Base-by-base conservation (phyloP, 2,888 invertebrate species). In the Chelonus formosanus region DNA sequence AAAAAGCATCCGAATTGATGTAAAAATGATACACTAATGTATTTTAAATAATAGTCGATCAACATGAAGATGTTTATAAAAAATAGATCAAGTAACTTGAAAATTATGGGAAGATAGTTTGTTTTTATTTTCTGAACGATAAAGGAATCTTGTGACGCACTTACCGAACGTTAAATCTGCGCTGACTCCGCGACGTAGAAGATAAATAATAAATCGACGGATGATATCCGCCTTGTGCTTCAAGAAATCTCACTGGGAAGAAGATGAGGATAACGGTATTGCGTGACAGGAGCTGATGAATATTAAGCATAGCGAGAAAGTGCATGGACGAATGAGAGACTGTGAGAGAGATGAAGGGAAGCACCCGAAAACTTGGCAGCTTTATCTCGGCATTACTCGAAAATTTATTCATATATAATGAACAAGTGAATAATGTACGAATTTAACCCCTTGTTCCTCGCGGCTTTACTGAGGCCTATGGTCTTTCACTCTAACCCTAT, bases 331-430 rank as follows among this genome's bases (percentile, higher is more conserved):
- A 47, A 56, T 31, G 55, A 57, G 47, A 47, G 45, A 60, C 40
- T 58, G 63, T 43, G 50, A 57, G 50, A 69, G 53, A 66, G 60
- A 67, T 47, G 52, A 54, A 62, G 55, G 35, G 45, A 48, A 20
- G 76, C 76, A 75, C 53, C 79, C 80, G 78, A 82, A 84, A 84
- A 84, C 80, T 84, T 84, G 84, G 83, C 83, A 82, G 84, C 84
- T 84, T 84, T 82, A 84, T 83, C 83, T 82, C 83, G 81, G 80
- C 84, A 84, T 84, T 83, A 81, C 84, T 83, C 81, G 84, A 84
- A 84, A 84, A 84, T 84, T 84, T 84, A 84, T 84, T 84, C 84
- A 84, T 84, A 83, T 83, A 83, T 84, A 84, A 84, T 84, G 83
- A 84, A 81, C 77, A 71, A 61, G 67, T 84, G 80, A 83, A 84